phyloP scores from a whole-genome alignment of 2,797 vertebrate species.

The Enteromius anoplus region DNA sequence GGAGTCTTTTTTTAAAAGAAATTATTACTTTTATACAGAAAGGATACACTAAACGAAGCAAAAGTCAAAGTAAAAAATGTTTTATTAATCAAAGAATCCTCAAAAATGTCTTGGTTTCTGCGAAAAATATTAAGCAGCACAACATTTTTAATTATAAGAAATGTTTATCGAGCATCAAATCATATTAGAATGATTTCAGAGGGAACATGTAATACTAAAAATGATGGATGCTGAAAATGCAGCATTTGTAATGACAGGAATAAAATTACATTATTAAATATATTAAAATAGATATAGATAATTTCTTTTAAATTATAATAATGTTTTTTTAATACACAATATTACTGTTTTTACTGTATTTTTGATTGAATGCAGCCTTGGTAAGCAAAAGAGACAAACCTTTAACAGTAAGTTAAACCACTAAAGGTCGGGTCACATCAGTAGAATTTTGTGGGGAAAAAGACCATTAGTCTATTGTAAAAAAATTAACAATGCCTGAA shows the following conservation, averaged over 20 bases:
- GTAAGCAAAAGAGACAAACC: neutral
- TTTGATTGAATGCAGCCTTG: neutral
- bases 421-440: neutral
- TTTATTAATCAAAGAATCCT: neutral
- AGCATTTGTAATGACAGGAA: neutral
- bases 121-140: neutral
- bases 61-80: neutral
- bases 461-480: neutral
- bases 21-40: neutral
- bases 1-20: neutral
- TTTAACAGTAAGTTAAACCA: neutral
- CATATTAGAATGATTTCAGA: constrained; percentile 4
- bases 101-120: neutral
- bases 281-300: neutral
- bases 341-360: neutral
- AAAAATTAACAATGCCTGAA: neutral
- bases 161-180: neutral
- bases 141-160: neutral
- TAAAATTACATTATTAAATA: neutral
- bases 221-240: neutral
- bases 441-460: neutral
- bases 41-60: neutral
- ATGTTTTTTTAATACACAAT: neutral
- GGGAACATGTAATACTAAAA: neutral
- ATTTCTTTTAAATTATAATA: neutral